Base-by-base conservation (phyloP, 2,113 vertebrate species). In the Clarias magur region DNA sequence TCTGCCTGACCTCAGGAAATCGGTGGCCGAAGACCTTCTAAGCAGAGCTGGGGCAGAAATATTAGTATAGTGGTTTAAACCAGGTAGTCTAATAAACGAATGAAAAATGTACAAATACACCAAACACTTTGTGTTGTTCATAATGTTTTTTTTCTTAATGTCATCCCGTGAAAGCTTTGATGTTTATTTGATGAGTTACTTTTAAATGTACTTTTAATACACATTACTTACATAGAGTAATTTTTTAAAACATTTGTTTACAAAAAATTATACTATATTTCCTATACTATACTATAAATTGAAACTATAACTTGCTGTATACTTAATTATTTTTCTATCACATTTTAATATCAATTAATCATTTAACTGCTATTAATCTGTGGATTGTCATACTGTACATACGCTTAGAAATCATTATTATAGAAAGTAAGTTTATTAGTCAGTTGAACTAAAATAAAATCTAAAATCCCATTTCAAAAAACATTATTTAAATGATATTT, bases 1-100 rank as follows among this genome's bases (percentile, higher is more conserved):
- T 81, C 90, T 90, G 54, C 79, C 85, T 57, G 85, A 92, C 68
- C 89, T 91, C 82, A 95, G 90, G 88, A 95, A 95, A 79, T 92
- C 88, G 1, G 56, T 82, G 0, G 94, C 94, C 7, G 93, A 87
- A 0, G 94, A 92, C 88, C 93, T 95, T 68, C 87, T 91, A 70
- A 94, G 89, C 86, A 94, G 89, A 2, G 91, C 94, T 95, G 25
- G 62, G 75, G 80, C 56, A 88, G 6, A 83, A 89, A 89, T 12
- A 62, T 12, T 21, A 15, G 68, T 67, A 53, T 48, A 2, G 48
- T 75, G 63, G 73, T 60, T 68, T 57, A 62, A 76, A 84, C 79
- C 34, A 57, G 34, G 1, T 83, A 17, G 25, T 27, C 23, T 16
- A 68, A 57, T 27, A 15, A 57, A 27, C 15, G 3, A 8, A 56